Percentiles rank a stretch among this genome's conserved stretches.
Conservation (phyloP, 2,888 invertebrate genomes). For the Agrochola macilenta region DNA sequence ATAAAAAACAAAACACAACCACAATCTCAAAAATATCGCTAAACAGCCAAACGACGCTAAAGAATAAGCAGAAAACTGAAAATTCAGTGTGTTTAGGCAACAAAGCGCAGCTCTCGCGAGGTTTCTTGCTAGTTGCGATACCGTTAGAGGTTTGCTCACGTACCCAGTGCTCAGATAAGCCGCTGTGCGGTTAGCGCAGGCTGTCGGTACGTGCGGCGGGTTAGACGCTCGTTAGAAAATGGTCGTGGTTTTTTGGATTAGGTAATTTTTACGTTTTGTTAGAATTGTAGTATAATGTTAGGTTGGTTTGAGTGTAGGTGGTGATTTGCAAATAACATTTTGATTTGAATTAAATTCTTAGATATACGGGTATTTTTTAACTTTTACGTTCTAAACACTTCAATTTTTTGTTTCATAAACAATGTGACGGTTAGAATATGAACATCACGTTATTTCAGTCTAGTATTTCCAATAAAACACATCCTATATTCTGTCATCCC, state of each 20-base stretch:
- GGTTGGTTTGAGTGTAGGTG: background rate
- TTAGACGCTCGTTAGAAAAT: slow-evolving; percentile 60
- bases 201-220: slow-evolving; percentile 53
- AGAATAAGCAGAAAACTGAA: slow-evolving; percentile 58
- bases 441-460: background rate
- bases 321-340: background rate
- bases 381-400: too few species aligned
- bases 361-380: background rate
- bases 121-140: slow-evolving; percentile 60
- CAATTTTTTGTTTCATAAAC: too few species aligned
- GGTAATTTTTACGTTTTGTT: background rate
- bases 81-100: slow-evolving; percentile 64
- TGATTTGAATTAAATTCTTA: background rate
- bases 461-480: background rate
- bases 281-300: background rate
- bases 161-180: slow-evolving; percentile 65
- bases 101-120: slow-evolving; percentile 62
- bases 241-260: slow-evolving; percentile 12
- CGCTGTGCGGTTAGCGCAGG: slow-evolving; percentile 50
- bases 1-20: slow-evolving; percentile 1
- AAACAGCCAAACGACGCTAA: slow-evolving; percentile 3
- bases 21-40: slow-evolving; percentile 7
- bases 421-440: background rate
- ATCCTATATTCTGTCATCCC: background rate
- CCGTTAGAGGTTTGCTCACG: slow-evolving; percentile 71